These are phyloP conservation scores for Drosophila affinis DNA, from an alignment of 2,888 invertebrate genomes.

Conservation along the genomic window DNA sequence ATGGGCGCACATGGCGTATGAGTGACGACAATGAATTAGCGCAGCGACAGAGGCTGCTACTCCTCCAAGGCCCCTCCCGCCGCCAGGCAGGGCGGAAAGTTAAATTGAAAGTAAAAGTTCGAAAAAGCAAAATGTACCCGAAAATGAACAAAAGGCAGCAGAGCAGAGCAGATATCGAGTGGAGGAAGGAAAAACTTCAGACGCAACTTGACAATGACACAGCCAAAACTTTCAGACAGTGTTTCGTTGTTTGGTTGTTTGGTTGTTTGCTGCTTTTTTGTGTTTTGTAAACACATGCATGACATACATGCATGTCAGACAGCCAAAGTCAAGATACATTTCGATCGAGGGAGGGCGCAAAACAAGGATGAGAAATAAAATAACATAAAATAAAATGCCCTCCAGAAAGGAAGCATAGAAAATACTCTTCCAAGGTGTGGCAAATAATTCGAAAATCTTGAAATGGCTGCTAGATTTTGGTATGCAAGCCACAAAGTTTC, in stretches of 20 bases:
- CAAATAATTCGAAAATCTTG: too few relatives aligned
- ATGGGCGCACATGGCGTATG: constrained; percentile 62
- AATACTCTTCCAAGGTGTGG: too few relatives aligned
- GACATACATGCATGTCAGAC: constrained; percentile 58
- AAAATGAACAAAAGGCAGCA: constrained; percentile 24
- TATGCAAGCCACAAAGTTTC: constrained; percentile 13
- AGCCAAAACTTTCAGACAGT: constrained; percentile 67
- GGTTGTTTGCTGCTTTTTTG: constrained; percentile 42
- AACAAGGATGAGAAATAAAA: constrained; percentile 5
- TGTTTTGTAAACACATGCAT: constrained; percentile 73
- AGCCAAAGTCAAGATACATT: constrained; percentile 51
- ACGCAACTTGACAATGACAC: constrained; percentile 76
- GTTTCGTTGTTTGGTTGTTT: constrained; percentile 46
- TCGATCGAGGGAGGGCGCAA: constrained; percentile 22
- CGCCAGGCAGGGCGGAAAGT: constrained; percentile 57
- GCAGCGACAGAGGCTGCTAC: constrained; percentile 32
- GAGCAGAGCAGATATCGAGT: not conserved
- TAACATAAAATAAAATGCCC: constrained; percentile 10
- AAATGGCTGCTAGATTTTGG: too few relatives aligned
- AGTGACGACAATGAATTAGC: constrained; percentile 67
- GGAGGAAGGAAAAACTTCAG: constrained; percentile 54
- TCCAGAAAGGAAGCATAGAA: not conserved
- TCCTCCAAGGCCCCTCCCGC: not conserved
- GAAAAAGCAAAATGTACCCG: constrained; percentile 68
- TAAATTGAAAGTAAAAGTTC: constrained; percentile 79